Percentiles rank a stretch among this genome's conserved stretches.
These are phyloP conservation scores for Triplophysa yarkandensis DNA, from an alignment of 2,797 vertebrate genomes.

Conservation along the genomic window DNA sequence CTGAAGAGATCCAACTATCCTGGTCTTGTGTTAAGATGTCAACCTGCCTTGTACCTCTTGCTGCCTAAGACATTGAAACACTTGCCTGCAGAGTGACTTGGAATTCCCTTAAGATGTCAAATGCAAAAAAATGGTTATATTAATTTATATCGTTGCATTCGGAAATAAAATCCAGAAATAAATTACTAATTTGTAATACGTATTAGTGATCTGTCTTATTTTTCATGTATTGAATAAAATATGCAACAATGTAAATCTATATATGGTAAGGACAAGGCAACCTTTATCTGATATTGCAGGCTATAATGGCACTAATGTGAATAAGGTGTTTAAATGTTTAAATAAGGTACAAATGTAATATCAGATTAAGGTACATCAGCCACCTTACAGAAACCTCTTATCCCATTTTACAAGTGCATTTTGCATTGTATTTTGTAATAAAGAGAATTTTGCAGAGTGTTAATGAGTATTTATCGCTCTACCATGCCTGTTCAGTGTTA, in stretches of 20 bases:
- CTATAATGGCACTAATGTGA: constrained; percentile 53
- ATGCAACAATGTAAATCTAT: constrained; percentile 73
- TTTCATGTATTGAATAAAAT: constrained; percentile 69
- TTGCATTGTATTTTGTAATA: constrained; percentile 83
- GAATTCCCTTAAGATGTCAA: constrained; percentile 30
- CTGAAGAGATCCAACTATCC: constrained; percentile 63
- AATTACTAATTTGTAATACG: constrained; percentile 6
- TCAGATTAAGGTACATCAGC: constrained; percentile 61
- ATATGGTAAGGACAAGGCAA: constrained; percentile 66
- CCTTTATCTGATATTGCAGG: constrained; percentile 60
- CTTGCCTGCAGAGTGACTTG: constrained; percentile 32
- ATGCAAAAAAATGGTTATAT: constrained; percentile 38
- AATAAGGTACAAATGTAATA: constrained; percentile 42
- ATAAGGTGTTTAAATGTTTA: no score
- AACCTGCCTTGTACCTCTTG: constrained; percentile 73
- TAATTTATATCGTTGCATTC: neutral
- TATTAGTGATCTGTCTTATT: constrained; percentile 58
- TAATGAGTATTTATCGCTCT: constrained; percentile 79
- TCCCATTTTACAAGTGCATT: constrained; percentile 80
- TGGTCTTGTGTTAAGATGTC: constrained; percentile 67
- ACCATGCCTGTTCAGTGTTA: constrained; percentile 81
- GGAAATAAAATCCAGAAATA: neutral
- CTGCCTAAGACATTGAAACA: constrained; percentile 61
- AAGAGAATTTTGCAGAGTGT: constrained; percentile 79
- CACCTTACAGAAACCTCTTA: constrained; percentile 70